Conservation (phyloP, 2,797 vertebrate species). For the Stomatorhinus walkeri region DNA sequence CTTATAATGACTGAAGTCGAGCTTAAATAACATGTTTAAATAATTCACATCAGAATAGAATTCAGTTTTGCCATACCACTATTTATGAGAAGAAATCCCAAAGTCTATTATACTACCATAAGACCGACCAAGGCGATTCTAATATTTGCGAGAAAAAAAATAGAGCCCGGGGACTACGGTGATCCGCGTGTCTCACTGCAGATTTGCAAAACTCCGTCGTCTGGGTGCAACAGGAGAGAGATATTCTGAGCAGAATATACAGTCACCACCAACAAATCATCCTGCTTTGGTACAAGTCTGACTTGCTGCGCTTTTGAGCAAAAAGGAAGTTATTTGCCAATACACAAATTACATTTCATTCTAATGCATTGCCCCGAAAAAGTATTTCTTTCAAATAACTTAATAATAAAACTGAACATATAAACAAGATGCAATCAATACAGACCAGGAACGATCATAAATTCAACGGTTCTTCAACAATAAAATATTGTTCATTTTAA, state of each 20-base stretch:
- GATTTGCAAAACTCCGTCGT: not conserved
- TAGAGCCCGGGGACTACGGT: not conserved
- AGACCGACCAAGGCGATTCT: not conserved
- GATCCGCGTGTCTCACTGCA: not conserved
- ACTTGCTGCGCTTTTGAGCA: not conserved
- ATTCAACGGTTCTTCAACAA: not conserved
- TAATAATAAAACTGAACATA: not conserved
- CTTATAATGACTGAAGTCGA: not conserved
- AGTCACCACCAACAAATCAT: not conserved
- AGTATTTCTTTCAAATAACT: not conserved
- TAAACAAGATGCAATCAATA: not conserved
- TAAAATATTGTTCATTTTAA: conserved; percentile 8
- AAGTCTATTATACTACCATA: not conserved
- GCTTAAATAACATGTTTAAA: not conserved
- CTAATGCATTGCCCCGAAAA: not conserved
- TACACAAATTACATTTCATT: not conserved
- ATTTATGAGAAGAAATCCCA: not conserved
- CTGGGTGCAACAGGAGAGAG: not conserved
- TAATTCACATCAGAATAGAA: not conserved
- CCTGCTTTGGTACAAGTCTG: not conserved
- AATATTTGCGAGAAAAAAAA: not conserved
- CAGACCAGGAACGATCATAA: not conserved
- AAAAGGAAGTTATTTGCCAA: not conserved
- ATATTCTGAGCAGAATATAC: not conserved
- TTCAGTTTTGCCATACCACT: not conserved